Percentiles rank a stretch among this genome's conserved stretches.
phyloP scores from a whole-genome alignment of 2,113 vertebrate genomes.

The Campylomormyrus numenius region DNA sequence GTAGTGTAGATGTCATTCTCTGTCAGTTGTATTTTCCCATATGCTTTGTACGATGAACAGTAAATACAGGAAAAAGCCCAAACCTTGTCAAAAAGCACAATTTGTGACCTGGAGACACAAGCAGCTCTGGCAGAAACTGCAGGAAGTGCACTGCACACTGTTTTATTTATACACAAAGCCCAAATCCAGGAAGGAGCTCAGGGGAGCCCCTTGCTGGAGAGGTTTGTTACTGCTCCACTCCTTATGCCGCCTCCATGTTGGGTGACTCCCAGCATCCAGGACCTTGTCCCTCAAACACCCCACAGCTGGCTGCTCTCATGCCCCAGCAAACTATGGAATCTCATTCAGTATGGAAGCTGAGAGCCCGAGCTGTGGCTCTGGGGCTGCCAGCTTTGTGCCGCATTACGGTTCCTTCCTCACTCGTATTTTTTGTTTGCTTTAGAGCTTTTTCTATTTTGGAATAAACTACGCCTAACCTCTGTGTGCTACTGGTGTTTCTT shows the following conservation, averaged over 20 bases:
- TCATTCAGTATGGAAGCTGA: not conserved
- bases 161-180: slow-evolving; percentile 39
- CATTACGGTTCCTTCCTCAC: slow-evolving; percentile 46
- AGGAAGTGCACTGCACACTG: slow-evolving; percentile 36
- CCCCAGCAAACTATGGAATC: not conserved
- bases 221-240: not conserved
- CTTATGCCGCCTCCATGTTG: not conserved
- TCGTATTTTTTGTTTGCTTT: slow-evolving; percentile 51
- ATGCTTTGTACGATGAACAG: slow-evolving; percentile 45
- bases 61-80: slow-evolving; percentile 32
- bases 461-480: slow-evolving; percentile 57
- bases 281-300: not conserved
- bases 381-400: slow-evolving; percentile 28
- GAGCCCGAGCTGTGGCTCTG: not conserved
- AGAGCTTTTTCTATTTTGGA: slow-evolving; percentile 66
- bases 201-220: not conserved
- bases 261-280: not conserved
- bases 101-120: not conserved
- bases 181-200: not conserved
- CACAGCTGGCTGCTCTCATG: not conserved
- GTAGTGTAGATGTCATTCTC: slow-evolving; percentile 35
- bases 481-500: slow-evolving; percentile 19
- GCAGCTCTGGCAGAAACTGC: slow-evolving; percentile 1
- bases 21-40: slow-evolving; percentile 51
- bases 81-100: slow-evolving; percentile 7